Conservation (phyloP, 2,797 vertebrate genomes). For the Argentina silus region DNA sequence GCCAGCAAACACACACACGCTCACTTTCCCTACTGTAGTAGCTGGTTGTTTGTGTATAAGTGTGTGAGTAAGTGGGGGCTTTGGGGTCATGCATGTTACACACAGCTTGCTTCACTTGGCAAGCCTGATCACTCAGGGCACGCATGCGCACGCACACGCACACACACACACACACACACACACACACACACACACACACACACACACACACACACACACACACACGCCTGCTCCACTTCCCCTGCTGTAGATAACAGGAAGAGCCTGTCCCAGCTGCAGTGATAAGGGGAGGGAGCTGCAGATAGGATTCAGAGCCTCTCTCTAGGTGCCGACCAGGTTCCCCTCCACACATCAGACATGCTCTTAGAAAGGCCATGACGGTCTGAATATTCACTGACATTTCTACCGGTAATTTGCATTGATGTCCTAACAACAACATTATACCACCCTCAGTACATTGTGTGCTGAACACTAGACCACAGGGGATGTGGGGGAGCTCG, state of each 20-base stretch:
- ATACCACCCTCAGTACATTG: background rate
- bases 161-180: background rate
- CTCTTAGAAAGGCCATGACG: background rate
- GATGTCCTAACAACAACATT: background rate
- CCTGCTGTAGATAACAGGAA: constrained; percentile 7
- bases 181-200: background rate
- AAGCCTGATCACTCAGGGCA: background rate
- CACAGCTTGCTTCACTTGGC: constrained; percentile 55
- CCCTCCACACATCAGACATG: background rate
- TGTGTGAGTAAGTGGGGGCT: constrained; percentile 1
- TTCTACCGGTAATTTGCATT: background rate
- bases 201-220: constrained; percentile 9
- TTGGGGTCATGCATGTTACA: constrained; percentile 34
- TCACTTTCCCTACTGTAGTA: background rate
- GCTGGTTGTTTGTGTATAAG: constrained; percentile 14
- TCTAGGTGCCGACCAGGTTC: constrained; percentile 1
- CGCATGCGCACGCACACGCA: background rate
- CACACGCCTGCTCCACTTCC: constrained; percentile 5
- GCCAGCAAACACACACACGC: background rate
- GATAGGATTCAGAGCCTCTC: background rate
- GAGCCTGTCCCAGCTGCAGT: background rate
- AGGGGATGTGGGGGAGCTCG: background rate
- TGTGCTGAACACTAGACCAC: background rate
- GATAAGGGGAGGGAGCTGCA: background rate
- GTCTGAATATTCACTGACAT: no score